Evolutionary conservation across 64 coral and sea anemone species (phyloP).

Genomic region (Orbicella faveolata): DNA sequence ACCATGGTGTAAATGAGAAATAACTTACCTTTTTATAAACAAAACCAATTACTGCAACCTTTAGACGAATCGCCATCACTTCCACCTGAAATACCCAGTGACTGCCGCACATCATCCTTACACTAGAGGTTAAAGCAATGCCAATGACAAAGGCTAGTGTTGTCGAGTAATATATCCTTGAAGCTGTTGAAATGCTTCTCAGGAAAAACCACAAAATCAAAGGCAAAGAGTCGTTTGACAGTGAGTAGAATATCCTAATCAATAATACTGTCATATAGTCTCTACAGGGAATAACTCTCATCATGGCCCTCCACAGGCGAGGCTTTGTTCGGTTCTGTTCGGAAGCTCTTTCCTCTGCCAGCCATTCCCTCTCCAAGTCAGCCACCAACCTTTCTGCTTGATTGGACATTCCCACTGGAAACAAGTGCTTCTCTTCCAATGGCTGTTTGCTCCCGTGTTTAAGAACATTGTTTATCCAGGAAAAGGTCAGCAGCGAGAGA

Average conservation of each 20-base stretch:
- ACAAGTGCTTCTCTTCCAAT: slow-evolving; percentile 59
- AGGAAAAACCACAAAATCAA: slow-evolving; percentile 11
- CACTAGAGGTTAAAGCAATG: neutral
- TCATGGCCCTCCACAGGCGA: neutral
- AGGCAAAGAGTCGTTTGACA: neutral
- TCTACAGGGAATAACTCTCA: neutral
- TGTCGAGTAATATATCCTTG: neutral
- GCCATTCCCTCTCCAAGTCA: no score
- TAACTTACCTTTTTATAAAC: neutral
- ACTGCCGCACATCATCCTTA: neutral
- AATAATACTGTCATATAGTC: neutral
- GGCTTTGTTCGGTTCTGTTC: no score
- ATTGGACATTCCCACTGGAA: neutral
- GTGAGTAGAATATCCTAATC: neutral
- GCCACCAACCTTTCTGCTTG: neutral
- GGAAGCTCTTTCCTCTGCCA: neutral
- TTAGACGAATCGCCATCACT: neutral
- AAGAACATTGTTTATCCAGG: slow-evolving; percentile 68
- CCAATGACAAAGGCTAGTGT: neutral
- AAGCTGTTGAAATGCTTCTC: neutral
- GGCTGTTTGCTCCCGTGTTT: slow-evolving; percentile 57
- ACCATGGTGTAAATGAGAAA: no score
- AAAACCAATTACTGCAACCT: slow-evolving; percentile 23
- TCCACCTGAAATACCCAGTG: neutral
- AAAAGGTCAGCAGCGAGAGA: slow-evolving; percentile 55